Evolutionary conservation across 1,140 invertebrate species (phyloP).

Genomic region (Leptonema lineaticorne): DNA sequence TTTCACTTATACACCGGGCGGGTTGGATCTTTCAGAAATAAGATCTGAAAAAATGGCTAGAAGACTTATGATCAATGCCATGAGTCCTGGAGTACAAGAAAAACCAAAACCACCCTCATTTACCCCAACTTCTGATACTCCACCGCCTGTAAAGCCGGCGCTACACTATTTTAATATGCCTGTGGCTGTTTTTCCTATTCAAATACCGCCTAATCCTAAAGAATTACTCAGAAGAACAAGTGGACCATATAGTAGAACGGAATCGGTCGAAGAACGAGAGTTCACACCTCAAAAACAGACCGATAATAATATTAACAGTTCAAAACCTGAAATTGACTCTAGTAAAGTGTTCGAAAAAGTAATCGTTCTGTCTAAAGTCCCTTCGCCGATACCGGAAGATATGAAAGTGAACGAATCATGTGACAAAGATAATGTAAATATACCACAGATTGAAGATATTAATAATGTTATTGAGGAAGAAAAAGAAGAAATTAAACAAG

Average conservation of each 20-base stretch:
- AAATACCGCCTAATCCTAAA: conserved; percentile 54
- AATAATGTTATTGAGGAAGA: neutral
- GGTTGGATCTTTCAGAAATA: conserved; percentile 87
- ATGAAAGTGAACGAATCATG: neutral
- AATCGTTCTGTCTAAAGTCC: no score
- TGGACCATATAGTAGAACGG: conserved; percentile 44
- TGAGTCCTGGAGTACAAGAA: conserved; percentile 57
- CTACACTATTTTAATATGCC: conserved; percentile 42
- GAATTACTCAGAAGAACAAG: conserved; percentile 51
- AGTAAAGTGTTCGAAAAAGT: neutral
- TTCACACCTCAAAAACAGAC: conserved; percentile 6
- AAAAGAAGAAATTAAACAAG: neutral
- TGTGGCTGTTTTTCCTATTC: conserved; percentile 53
- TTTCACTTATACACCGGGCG: conserved; percentile 91
- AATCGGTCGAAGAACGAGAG: conserved; percentile 28
- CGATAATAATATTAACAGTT: conserved; percentile 1
- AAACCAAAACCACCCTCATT: conserved; percentile 48
- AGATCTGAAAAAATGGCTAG: conserved; percentile 86
- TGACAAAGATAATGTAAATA: neutral
- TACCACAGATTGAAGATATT: neutral
- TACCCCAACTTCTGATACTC: conserved; percentile 44
- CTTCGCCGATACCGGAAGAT: neutral
- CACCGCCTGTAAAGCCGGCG: conserved; percentile 40
- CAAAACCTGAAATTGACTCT: neutral
- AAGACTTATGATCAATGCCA: conserved; percentile 71